Conservation (phyloP, 2,797 vertebrate genomes). For the Pangasius djambal region DNA sequence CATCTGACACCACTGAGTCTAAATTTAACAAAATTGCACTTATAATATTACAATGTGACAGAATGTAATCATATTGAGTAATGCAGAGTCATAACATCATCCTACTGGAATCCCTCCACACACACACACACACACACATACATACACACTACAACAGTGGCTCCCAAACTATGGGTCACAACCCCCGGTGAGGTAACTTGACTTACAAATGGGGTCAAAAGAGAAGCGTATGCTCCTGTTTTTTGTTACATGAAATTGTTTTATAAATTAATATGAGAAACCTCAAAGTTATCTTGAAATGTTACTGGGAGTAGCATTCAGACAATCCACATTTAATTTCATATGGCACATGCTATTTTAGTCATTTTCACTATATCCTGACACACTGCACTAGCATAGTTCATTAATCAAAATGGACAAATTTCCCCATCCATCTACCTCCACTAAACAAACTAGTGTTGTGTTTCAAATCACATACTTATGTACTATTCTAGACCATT, state of each 20-base stretch:
- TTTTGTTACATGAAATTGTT: not conserved
- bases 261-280: not conserved
- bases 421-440: not conserved
- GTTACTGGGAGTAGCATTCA: not conserved
- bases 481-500: not conserved
- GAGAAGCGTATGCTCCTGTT: not conserved
- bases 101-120: not conserved
- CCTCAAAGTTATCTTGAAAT: not conserved
- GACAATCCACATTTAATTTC: not conserved
- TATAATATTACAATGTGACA: not conserved
- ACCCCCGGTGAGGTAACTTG: not conserved
- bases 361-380: not conserved
- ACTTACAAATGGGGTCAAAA: not conserved
- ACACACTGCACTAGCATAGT: not conserved
- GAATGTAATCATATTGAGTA: not conserved
- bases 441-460: not conserved
- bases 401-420: not conserved
- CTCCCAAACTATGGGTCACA: not conserved
- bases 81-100: slow-evolving; percentile 11
- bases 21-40: slow-evolving; percentile 13
- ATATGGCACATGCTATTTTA: not conserved
- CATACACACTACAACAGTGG: not conserved
- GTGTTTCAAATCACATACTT: not conserved
- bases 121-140: not conserved
- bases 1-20: slow-evolving; percentile 17